Evolutionary conservation across 2,888 invertebrate species (phyloP), one percentile per base, ranked within the genome.

Genomic region (Seira sanloemensis): DNA sequence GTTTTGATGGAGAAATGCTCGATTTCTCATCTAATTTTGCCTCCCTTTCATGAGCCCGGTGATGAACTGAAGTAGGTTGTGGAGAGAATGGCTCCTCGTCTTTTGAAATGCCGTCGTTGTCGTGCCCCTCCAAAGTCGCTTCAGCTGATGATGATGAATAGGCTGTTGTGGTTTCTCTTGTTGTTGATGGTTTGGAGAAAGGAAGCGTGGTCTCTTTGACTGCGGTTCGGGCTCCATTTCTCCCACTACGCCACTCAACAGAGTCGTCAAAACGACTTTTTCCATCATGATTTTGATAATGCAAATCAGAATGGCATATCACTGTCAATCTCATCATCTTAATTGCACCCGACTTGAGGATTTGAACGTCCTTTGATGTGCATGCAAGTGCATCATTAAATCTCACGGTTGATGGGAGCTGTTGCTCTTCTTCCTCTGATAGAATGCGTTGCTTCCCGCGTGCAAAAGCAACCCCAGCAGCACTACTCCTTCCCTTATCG

Each of bases 291-390:
- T 72, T 82, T 75, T 76, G 66, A 78, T 75, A 83, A 79, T 72
- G 86, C 67, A 83, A 86, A 86, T 86, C 86, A 66, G 78, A 88
- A 78, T 78, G 71, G 78, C 78, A 86, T 74, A 88, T 86, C 84
- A 88, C 86, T 78, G 87, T 87, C 87, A 88, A 85, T 84, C 85
- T 87, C 84, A 88, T 86, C 86, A 86, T 86, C 86, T 88, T 87
- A 86, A 88, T 87, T 86, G 88, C 85, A 84, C 80, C 87, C 85
- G 85, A 85, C 86, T 86, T 86, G 82, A 88, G 87, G 78, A 88
- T 87, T 87, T 86, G 73, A 65, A 88, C 46, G 78, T 86, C 81
- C 78, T 88, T 87, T 87, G 88, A 86, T 82, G 87, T 86, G 85
- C 88, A 88, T 62, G 46, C 78, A 83, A 86, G 85, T 84, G 81